Conservation (phyloP, 1,140 invertebrate species). For the Ridgeia piscesae region DNA sequence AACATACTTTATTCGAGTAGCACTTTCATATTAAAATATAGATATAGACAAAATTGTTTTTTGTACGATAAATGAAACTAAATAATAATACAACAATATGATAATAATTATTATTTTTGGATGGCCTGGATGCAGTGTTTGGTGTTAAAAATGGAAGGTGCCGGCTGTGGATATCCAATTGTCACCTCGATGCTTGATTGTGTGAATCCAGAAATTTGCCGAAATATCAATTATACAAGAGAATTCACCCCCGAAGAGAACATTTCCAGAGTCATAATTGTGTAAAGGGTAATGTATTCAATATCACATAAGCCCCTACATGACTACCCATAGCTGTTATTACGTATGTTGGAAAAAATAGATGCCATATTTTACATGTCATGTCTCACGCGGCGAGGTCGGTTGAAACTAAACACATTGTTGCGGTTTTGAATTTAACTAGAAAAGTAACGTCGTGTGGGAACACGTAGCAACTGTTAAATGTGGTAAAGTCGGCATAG, state of each 20-base stretch:
- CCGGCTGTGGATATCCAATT: background rate
- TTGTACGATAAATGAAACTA: too few relatives aligned
- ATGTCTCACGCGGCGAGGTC: background rate
- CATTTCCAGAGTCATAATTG: background rate
- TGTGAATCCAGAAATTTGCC: background rate
- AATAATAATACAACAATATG: too few relatives aligned
- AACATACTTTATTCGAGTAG: too few relatives aligned
- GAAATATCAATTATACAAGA: background rate
- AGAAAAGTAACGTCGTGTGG: background rate
- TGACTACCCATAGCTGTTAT: background rate
- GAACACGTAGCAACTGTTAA: background rate
- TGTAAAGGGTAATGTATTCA: slow-evolving; percentile 1
- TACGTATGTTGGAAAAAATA: background rate
- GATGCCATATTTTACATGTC: background rate
- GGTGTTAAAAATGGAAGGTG: background rate
- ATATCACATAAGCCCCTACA: background rate
- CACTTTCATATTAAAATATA: too few relatives aligned
- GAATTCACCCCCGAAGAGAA: background rate
- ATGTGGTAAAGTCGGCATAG: background rate
- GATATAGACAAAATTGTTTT: too few relatives aligned
- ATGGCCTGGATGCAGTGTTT: background rate
- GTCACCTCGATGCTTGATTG: background rate
- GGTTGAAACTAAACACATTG: background rate
- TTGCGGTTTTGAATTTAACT: background rate
- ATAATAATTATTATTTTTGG: too few relatives aligned